Percentiles rank a stretch among this genome's conserved stretches.
phyloP scores from a whole-genome alignment of 2,888 invertebrate species.

The Petrolisthes manimaculis region DNA sequence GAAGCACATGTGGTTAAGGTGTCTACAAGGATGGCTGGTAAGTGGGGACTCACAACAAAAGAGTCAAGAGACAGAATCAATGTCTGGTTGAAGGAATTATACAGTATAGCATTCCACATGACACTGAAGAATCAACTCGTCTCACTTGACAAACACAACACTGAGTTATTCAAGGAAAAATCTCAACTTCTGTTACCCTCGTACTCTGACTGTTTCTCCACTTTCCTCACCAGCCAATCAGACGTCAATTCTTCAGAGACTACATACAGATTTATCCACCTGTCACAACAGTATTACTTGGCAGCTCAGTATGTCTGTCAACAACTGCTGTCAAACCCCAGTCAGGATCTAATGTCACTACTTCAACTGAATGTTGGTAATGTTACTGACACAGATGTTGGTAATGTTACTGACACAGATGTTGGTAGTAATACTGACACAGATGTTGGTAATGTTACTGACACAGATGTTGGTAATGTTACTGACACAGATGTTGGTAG shows the following conservation, averaged over 20 bases:
- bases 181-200: not conserved
- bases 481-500: no score
- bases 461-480: no score
- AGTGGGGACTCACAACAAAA: not conserved
- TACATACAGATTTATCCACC: slow-evolving; percentile 33
- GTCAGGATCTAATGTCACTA: not conserved
- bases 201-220: slow-evolving; percentile 39
- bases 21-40: not conserved
- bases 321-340: not conserved
- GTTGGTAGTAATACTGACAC: no score
- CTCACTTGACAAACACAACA: not conserved
- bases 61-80: slow-evolving; percentile 23
- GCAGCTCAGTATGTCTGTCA: slow-evolving; percentile 30
- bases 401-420: no score
- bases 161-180: not conserved
- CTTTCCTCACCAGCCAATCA: slow-evolving; percentile 16
- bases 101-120: slow-evolving; percentile 24
- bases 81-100: slow-evolving; percentile 17
- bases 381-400: no score
- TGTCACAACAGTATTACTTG: slow-evolving; percentile 34
- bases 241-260: not conserved
- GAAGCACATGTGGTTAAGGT: not conserved
- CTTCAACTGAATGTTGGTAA: not conserved
- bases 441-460: no score
- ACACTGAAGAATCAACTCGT: not conserved